A percentile compares a stretch with the other conserved stretches of the same genome.
These are phyloP conservation scores for Nibea coibor DNA, from an alignment of 2,113 vertebrate species.

Conservation along the genomic window DNA sequence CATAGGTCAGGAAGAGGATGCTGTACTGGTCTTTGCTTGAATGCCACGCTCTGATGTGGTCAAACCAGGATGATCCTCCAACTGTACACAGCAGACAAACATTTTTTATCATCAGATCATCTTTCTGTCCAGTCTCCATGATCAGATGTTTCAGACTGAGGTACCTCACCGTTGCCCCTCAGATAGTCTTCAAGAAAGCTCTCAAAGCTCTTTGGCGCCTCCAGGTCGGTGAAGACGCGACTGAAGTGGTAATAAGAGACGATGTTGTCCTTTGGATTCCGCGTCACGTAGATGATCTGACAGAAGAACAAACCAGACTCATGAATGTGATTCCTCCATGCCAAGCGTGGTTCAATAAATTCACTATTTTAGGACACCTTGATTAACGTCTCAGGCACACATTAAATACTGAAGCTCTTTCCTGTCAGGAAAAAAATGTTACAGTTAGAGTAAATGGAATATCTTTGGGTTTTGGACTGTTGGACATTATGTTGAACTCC, in stretches of 20 bases:
- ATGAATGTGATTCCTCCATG: too few relatives aligned
- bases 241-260: constrained; percentile 83
- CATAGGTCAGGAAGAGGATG: constrained; percentile 79
- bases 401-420: too few relatives aligned
- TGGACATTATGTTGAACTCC: too few relatives aligned
- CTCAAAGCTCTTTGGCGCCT: constrained; percentile 67
- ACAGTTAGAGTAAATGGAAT: too few relatives aligned
- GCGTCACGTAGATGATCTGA: constrained; percentile 78
- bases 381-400: too few relatives aligned
- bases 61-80: constrained; percentile 74
- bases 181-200: constrained; percentile 79
- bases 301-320: background rate
- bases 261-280: constrained; percentile 85
- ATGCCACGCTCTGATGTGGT: constrained; percentile 78
- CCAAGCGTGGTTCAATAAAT: too few relatives aligned
- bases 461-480: too few relatives aligned
- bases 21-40: constrained; percentile 69
- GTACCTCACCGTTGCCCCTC: constrained; percentile 71
- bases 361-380: too few relatives aligned
- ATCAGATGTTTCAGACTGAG: too few relatives aligned
- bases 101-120: too few relatives aligned
- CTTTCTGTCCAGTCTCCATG: too few relatives aligned
- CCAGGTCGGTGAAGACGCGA: fast-evolving
- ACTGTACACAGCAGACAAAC: constrained; percentile 45
- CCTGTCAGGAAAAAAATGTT: too few relatives aligned